Evolutionary conservation across 2,888 invertebrate species (phyloP).

Genomic region (Exephanes ischioxanthus): DNA sequence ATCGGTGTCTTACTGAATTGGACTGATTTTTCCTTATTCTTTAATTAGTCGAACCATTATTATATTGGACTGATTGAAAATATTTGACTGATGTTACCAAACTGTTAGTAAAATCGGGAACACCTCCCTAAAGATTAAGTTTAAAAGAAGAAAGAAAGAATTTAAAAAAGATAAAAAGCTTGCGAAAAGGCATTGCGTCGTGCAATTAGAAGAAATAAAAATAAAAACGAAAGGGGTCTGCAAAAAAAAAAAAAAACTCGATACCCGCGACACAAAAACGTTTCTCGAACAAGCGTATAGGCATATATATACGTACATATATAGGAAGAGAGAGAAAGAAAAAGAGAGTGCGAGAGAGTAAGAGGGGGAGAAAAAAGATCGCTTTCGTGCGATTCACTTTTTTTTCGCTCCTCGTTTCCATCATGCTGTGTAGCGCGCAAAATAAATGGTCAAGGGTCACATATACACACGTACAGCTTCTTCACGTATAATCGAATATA

Average conservation of each 20-base stretch:
- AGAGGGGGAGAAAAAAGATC: slow-evolving; percentile 65
- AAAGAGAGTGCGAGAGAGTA: slow-evolving; percentile 33
- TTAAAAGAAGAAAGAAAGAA: slow-evolving; percentile 66
- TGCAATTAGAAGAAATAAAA: slow-evolving; percentile 65
- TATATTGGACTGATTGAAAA: slow-evolving; percentile 80
- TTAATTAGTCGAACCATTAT: slow-evolving; percentile 75
- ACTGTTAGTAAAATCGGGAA: slow-evolving; percentile 80
- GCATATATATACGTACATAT: slow-evolving; percentile 54
- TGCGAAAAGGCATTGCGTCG: slow-evolving; percentile 47
- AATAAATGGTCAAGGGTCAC: slow-evolving; percentile 72
- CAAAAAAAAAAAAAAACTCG: slow-evolving; percentile 69
- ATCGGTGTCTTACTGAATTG: slow-evolving; percentile 80
- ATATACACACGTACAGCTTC: slow-evolving; percentile 72
- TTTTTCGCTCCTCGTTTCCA: slow-evolving; percentile 73
- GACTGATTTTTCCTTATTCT: slow-evolving; percentile 80
- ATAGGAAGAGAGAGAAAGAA: slow-evolving; percentile 48
- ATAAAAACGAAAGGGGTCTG: slow-evolving; percentile 63
- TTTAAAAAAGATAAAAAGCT: slow-evolving; percentile 35
- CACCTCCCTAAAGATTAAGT: slow-evolving; percentile 83
- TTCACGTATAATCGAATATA: slow-evolving; percentile 73
- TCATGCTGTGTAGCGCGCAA: slow-evolving; percentile 72
- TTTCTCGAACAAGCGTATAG: slow-evolving; percentile 62
- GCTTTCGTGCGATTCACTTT: slow-evolving; percentile 68
- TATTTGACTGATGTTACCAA: slow-evolving; percentile 85
- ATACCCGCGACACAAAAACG: slow-evolving; percentile 67